Evolutionary conservation across 1,140 invertebrate genomes (phyloP).

Genomic region (Drosophila orena): DNA sequence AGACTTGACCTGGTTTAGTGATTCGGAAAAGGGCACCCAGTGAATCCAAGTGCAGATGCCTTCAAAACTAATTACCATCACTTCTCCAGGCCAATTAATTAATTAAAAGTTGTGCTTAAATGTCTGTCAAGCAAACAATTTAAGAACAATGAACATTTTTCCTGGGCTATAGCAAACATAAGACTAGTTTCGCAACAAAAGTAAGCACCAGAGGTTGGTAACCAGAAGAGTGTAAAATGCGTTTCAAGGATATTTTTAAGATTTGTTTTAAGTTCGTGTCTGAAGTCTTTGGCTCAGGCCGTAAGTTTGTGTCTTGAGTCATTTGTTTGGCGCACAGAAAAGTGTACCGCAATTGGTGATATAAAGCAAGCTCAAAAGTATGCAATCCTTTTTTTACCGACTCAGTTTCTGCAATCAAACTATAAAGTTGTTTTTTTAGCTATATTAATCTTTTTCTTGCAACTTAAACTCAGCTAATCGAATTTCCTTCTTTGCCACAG

Average conservation of each 20-base stretch:
- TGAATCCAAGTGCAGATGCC: slow-evolving; percentile 7
- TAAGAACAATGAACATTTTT: not conserved
- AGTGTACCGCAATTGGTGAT: slow-evolving; percentile 30
- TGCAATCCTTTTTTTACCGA: not conserved
- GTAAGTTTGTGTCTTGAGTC: slow-evolving; percentile 64
- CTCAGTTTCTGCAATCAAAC: too few species aligned
- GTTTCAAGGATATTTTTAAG: not conserved
- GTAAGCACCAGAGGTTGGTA: too few species aligned
- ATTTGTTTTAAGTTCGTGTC: not conserved
- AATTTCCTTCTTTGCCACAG: slow-evolving; percentile 11
- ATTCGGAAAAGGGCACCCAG: slow-evolving; percentile 52
- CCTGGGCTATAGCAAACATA: not conserved
- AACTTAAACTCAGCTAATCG: not conserved
- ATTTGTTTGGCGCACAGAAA: slow-evolving; percentile 39
- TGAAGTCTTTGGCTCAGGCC: not conserved
- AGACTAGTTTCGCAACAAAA: too few species aligned
- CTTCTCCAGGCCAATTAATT: slow-evolving; percentile 25
- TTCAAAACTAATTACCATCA: slow-evolving; percentile 27
- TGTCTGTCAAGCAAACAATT: not conserved
- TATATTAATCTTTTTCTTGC: not conserved
- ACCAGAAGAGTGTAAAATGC: not conserved
- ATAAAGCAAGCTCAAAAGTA: slow-evolving; percentile 20
- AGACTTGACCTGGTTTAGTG: slow-evolving; percentile 60
- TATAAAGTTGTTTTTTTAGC: too few species aligned
- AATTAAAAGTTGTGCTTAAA: not conserved